A percentile compares a stretch with the other conserved stretches of the same genome.
phyloP scores from a whole-genome alignment of 2,888 invertebrate genomes.

The Drosophila testacea region DNA sequence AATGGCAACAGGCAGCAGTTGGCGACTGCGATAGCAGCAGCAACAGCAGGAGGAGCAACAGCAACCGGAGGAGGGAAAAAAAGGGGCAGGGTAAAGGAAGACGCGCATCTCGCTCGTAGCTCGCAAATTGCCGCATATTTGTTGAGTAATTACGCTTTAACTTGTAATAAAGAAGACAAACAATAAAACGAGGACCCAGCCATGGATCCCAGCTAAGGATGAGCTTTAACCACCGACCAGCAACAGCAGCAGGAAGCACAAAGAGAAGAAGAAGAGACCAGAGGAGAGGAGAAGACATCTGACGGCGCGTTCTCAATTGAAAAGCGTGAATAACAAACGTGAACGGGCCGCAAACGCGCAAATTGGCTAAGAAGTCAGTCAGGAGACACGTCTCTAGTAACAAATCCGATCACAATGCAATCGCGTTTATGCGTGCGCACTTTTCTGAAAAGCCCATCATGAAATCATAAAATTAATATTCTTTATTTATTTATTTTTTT shows the following conservation, averaged over 20 bases:
- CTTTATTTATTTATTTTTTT: not conserved
- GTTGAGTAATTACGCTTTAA: slow-evolving; percentile 82
- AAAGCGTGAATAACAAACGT: slow-evolving; percentile 80
- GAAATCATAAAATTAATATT: too few species aligned
- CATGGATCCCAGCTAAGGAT: slow-evolving; percentile 40
- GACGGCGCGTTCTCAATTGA: slow-evolving; percentile 78
- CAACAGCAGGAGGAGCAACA: not conserved
- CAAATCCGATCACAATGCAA: slow-evolving; percentile 22
- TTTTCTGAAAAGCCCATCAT: not conserved
- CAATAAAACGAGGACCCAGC: slow-evolving; percentile 78
- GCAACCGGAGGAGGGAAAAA: not conserved
- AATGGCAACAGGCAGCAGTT: slow-evolving; percentile 50
- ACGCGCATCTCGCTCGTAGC: slow-evolving; percentile 35
- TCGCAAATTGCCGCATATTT: slow-evolving; percentile 80
- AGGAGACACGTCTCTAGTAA: slow-evolving; percentile 37
- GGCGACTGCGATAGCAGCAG: slow-evolving; percentile 1
- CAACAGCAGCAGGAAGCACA: not conserved
- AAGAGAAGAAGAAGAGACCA: not conserved
- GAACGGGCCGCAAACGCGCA: slow-evolving; percentile 70
- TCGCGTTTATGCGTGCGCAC: slow-evolving; percentile 34
- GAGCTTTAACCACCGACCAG: slow-evolving; percentile 21
- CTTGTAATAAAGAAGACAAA: slow-evolving; percentile 83
- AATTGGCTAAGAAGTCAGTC: slow-evolving; percentile 72
- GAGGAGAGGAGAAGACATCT: slow-evolving; percentile 46
- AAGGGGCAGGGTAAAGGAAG: too few species aligned